phyloP scores from a whole-genome alignment of 2,888 invertebrate species.

The Pegoplata infirma region DNA sequence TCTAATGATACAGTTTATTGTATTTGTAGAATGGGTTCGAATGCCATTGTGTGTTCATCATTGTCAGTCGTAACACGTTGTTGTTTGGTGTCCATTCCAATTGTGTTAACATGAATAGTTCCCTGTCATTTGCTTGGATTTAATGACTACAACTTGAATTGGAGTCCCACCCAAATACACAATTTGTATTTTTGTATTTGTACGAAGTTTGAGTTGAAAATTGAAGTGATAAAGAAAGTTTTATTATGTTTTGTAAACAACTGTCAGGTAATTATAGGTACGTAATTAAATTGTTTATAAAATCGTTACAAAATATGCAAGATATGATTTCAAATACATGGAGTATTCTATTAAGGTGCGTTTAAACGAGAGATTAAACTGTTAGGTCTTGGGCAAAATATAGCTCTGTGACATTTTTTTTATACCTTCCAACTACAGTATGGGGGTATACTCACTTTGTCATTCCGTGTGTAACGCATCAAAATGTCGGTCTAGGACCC shows the following conservation, averaged over 20 bases:
- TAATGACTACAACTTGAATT: slow-evolving; percentile 3
- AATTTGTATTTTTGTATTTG: background rate
- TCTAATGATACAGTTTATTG: slow-evolving; percentile 17
- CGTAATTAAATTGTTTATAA: background rate
- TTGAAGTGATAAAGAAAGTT: background rate
- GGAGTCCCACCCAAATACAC: background rate
- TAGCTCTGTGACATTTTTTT: too few relatives aligned
- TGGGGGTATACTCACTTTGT: too few relatives aligned
- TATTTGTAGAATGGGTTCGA: background rate
- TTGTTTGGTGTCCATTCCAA: slow-evolving; percentile 24
- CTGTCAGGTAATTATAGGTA: background rate
- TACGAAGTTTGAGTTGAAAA: background rate
- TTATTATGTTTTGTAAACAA: background rate
- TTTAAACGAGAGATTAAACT: too few relatives aligned
- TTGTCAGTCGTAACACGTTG: slow-evolving; percentile 18
- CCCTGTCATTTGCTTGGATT: slow-evolving; percentile 12
- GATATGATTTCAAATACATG: too few relatives aligned
- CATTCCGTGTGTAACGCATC: too few relatives aligned
- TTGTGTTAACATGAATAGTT: slow-evolving; percentile 34
- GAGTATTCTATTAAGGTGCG: too few relatives aligned
- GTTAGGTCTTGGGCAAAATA: too few relatives aligned
- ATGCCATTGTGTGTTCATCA: background rate
- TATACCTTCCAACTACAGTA: too few relatives aligned
- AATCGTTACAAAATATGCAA: too few relatives aligned
- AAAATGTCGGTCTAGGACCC: too few relatives aligned